phyloP scores from a whole-genome alignment of 2,888 invertebrate species.

The Standfussiana lucernea region DNA sequence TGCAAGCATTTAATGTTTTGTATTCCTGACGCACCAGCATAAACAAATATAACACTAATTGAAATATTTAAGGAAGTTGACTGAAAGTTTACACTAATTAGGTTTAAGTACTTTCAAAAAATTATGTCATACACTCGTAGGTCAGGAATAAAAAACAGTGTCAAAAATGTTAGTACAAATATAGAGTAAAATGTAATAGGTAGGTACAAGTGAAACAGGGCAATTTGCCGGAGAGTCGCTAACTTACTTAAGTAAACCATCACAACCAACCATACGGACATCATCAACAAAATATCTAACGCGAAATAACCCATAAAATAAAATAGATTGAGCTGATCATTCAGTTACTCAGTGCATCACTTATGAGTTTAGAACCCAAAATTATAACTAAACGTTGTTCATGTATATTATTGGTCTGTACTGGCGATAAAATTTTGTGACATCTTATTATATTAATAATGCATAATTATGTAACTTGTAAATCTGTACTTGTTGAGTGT shows the following conservation, averaged over 20 bases:
- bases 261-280: conserved; percentile 91
- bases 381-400: conserved; percentile 84
- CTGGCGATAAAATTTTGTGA: conserved; percentile 89
- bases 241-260: conserved; percentile 91
- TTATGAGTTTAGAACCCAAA: conserved; percentile 85
- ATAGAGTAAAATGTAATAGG: conserved; percentile 79
- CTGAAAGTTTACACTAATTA: conserved; percentile 73
- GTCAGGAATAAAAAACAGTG: conserved; percentile 73
- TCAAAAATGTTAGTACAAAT: conserved; percentile 82
- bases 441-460: conserved; percentile 84
- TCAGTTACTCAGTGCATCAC: conserved; percentile 82
- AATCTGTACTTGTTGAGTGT: conserved; percentile 86
- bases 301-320: conserved; percentile 82
- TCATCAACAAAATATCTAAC: conserved; percentile 85
- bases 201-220: conserved; percentile 81
- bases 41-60: conserved; percentile 64
- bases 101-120: conserved; percentile 82
- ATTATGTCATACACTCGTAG: conserved; percentile 67
- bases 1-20: conserved; percentile 82
- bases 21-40: conserved; percentile 69
- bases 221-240: conserved; percentile 86
- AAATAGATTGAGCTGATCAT: conserved; percentile 85
- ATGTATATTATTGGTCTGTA: conserved; percentile 82
- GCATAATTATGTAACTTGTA: conserved; percentile 86
- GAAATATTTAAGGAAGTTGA: conserved; percentile 69